Evolutionary conservation across 2,113 vertebrate genomes (phyloP).

Genomic region (Rhinolophus ferrumequinum): DNA sequence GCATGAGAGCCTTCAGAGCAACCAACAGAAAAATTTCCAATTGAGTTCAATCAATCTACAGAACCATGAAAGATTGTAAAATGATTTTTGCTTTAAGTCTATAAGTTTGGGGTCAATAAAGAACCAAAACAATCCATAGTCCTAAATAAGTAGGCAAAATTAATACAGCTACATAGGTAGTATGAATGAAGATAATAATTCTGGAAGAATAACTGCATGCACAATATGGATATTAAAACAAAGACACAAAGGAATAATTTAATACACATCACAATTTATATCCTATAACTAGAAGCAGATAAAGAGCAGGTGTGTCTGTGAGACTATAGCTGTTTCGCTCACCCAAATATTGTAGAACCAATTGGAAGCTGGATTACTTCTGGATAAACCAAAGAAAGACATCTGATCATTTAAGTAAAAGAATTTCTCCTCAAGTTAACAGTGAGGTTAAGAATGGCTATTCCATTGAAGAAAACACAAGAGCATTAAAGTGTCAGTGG

Average conservation of each 20-base stretch:
- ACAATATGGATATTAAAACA: background rate
- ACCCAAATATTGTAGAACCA: background rate
- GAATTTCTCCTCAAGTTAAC: slow-evolving; percentile 64
- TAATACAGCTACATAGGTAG: background rate
- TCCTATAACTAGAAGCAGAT: background rate
- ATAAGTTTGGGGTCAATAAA: background rate
- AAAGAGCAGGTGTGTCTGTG: background rate
- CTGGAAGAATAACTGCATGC: slow-evolving; percentile 60
- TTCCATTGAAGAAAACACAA: slow-evolving; percentile 75
- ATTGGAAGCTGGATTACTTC: background rate
- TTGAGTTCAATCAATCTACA: background rate
- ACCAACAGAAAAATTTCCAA: background rate
- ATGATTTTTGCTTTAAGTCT: background rate
- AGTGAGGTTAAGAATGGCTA: slow-evolving; percentile 74
- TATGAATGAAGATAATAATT: slow-evolving; percentile 46
- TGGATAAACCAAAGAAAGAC: slow-evolving; percentile 48
- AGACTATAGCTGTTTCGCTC: background rate
- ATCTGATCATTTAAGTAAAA: slow-evolving; percentile 59
- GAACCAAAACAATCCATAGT: slow-evolving; percentile 62
- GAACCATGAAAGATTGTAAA: background rate
- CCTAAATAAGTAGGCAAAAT: slow-evolving; percentile 56
- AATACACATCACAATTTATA: background rate
- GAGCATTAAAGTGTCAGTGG: slow-evolving; percentile 37
- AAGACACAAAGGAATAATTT: slow-evolving; percentile 4
- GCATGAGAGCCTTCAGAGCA: background rate